Percentiles rank a stretch among this genome's conserved stretches.
These are phyloP conservation scores for Dynastes hyllus DNA, from an alignment of 2,888 invertebrate species.

Conservation along the genomic window DNA sequence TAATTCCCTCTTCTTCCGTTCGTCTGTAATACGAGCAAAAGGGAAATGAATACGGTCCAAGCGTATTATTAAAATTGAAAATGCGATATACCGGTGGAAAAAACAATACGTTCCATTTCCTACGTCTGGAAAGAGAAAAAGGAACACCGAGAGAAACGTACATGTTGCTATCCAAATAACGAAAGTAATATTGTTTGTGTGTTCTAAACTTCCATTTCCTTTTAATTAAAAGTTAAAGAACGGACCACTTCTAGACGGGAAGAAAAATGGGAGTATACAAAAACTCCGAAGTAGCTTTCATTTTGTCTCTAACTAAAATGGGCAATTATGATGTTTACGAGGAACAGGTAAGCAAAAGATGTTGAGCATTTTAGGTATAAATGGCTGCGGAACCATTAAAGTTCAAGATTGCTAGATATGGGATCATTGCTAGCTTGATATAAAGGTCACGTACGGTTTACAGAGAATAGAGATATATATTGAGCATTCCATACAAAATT, in stretches of 20 bases:
- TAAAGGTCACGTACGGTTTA: no score
- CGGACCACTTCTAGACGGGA: neutral
- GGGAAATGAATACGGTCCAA: neutral
- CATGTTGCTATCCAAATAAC: neutral
- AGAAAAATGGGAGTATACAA: neutral
- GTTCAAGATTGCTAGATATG: no score
- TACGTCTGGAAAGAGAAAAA: conserved; percentile 3
- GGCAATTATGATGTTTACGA: neutral
- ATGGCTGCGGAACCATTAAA: no score
- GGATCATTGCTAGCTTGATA: no score
- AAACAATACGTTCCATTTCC: neutral
- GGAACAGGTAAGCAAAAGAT: neutral
- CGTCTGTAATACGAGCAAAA: neutral
- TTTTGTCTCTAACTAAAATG: neutral
- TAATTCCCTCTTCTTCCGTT: neutral
- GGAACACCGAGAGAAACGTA: neutral
- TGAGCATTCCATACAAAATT: no score
- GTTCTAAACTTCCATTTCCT: conserved; percentile 20
- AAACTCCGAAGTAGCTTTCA: neutral
- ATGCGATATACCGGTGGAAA: neutral
- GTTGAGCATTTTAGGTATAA: no score
- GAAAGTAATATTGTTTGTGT: conserved; percentile 10
- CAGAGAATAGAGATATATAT: no score
- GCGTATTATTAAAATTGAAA: conserved; percentile 10
- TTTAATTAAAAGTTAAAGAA: conserved; percentile 27